A percentile compares a stretch with the other conserved stretches of the same genome.
Conservation (phyloP, 2,113 vertebrate species). For the Sinocyclocheilus anshuiensis region DNA sequence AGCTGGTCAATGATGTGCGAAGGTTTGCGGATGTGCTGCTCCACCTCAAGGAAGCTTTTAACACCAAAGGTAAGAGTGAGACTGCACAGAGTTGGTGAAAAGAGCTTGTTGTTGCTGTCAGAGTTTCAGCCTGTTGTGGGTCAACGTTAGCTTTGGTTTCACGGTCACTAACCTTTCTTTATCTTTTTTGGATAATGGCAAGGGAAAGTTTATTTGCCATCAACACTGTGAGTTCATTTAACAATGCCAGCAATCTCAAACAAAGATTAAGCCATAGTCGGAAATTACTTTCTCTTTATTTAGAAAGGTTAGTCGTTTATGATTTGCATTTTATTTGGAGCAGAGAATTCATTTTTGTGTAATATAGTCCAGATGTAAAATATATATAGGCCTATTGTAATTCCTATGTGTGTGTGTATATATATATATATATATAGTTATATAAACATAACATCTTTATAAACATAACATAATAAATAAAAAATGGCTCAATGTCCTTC, state of each 20-base stretch:
- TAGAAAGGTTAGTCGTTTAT: no score
- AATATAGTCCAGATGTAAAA: no score
- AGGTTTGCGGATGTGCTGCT: slow-evolving; percentile 91
- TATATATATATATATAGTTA: no score
- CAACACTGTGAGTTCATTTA: background rate
- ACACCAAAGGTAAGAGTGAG: slow-evolving; percentile 81
- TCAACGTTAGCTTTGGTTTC: slow-evolving; percentile 61
- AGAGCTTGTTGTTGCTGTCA: background rate
- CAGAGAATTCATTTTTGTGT: no score
- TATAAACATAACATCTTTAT: no score
- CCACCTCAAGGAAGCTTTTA: slow-evolving; percentile 90
- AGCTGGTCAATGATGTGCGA: slow-evolving; percentile 90
- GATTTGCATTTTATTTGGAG: no score
- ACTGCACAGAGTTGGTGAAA: background rate
- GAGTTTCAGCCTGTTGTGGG: background rate
- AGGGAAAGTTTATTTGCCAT: slow-evolving; percentile 14
- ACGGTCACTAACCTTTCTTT: slow-evolving; percentile 67
- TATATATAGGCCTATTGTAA: no score
- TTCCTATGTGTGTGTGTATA: no score
- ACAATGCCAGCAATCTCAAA: slow-evolving; percentile 14
- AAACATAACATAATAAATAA: no score
- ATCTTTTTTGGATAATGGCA: slow-evolving; percentile 48
- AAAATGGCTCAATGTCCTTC: no score
- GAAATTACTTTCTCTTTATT: background rate
- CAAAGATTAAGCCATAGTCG: background rate